A percentile compares a stretch with the other conserved stretches of the same genome.
These are phyloP conservation scores for Leuciscus waleckii DNA, from an alignment of 2,797 vertebrate genomes.

Conservation along the genomic window DNA sequence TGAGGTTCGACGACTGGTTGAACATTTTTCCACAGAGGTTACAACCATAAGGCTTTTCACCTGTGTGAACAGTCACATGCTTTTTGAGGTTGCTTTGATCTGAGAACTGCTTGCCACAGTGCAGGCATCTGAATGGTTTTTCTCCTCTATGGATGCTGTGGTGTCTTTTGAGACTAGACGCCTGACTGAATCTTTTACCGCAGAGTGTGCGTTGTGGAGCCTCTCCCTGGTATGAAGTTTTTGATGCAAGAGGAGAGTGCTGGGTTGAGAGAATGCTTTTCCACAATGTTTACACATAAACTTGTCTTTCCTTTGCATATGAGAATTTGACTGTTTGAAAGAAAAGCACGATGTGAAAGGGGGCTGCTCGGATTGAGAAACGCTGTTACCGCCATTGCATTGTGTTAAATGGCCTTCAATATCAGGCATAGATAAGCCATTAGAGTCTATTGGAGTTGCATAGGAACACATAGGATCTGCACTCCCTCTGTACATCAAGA, in stretches of 20 bases:
- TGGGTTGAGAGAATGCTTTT: constrained; percentile 52
- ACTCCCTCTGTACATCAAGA: constrained; percentile 38
- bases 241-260: constrained; percentile 56
- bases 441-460: constrained; percentile 8
- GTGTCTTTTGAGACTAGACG: constrained; percentile 64
- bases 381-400: neutral
- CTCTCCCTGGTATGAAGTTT: constrained; percentile 54
- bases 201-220: constrained; percentile 56
- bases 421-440: constrained; percentile 28
- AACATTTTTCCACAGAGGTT: constrained; percentile 63
- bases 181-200: constrained; percentile 63
- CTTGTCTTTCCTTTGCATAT: constrained; percentile 43
- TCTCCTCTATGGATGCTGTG: constrained; percentile 63
- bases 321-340: constrained; percentile 16
- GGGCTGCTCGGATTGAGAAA: neutral
- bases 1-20: constrained; percentile 66
- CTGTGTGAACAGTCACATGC: constrained; percentile 62
- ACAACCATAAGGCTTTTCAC: constrained; percentile 60
- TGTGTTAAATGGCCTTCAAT: constrained; percentile 28
- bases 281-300: constrained; percentile 59
- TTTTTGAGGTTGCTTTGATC: constrained; percentile 61
- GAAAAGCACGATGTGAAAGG: constrained; percentile 10
- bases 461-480: constrained; percentile 37
- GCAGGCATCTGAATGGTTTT: constrained; percentile 61
- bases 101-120: constrained; percentile 62